phyloP scores from a whole-genome alignment of 2,113 vertebrate genomes.

The Gallinago paraguaiae region DNA sequence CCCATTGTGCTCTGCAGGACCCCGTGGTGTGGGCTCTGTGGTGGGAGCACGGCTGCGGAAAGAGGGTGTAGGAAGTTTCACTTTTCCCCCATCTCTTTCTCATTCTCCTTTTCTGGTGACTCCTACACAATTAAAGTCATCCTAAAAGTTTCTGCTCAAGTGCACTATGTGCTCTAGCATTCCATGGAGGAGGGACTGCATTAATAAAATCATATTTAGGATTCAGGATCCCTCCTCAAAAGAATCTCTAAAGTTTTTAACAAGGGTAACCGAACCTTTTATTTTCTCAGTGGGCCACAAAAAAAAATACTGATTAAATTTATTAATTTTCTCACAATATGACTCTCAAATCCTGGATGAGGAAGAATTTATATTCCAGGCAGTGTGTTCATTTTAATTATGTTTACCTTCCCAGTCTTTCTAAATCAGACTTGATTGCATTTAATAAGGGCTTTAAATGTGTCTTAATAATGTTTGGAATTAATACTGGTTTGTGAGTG shows the following conservation, averaged over 20 bases:
- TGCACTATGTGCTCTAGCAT: not conserved
- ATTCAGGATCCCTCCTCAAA: not conserved
- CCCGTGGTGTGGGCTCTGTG: accelerated
- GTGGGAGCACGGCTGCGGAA: accelerated
- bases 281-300: conserved; percentile 25
- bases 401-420: conserved; percentile 66
- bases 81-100: not conserved
- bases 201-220: not conserved
- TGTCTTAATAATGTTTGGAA: conserved; percentile 67
- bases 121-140: not conserved
- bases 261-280: not conserved
- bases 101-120: not conserved
- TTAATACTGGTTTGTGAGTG: conserved; percentile 64
- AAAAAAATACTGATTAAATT: not conserved
- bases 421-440: conserved; percentile 72
- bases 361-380: conserved; percentile 57
- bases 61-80: accelerated
- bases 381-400: conserved; percentile 60
- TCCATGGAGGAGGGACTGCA: not conserved
- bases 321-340: conserved; percentile 64
- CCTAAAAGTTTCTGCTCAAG: not conserved
- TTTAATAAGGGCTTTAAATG: conserved; percentile 68
- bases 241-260: conserved; percentile 2
- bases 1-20: accelerated
- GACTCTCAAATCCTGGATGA: conserved; percentile 19